Evolutionary conservation across 2,113 vertebrate species (phyloP).

Genomic region (Columba janthina): DNA sequence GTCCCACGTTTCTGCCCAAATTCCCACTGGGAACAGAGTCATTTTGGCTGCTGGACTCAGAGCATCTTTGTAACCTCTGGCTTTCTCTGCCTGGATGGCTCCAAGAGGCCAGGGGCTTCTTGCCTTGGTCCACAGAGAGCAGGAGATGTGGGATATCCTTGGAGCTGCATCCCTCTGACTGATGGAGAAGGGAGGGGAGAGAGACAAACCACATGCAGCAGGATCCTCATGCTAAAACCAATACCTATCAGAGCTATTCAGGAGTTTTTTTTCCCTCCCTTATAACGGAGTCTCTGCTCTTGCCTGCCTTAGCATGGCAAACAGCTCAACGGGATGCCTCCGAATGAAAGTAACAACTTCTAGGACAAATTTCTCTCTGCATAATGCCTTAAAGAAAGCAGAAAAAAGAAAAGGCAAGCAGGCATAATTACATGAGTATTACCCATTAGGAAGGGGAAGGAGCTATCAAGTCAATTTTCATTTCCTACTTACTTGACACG

Average conservation of each 20-base stretch:
- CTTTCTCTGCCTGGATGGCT: background rate
- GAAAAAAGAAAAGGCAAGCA: slow-evolving; percentile 16
- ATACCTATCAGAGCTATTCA: background rate
- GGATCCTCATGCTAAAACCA: background rate
- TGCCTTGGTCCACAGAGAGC: background rate
- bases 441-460: slow-evolving; percentile 46
- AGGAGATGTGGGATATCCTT: background rate
- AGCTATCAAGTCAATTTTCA: slow-evolving; percentile 52
- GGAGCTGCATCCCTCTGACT: background rate
- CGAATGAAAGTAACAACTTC: slow-evolving; percentile 5
- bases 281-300: background rate
- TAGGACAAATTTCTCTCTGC: background rate
- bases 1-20: background rate
- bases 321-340: background rate
- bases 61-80: background rate
- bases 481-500: slow-evolving; percentile 44
- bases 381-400: slow-evolving; percentile 6
- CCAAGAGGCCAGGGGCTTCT: background rate
- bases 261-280: background rate
- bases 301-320: background rate
- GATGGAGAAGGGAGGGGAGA: background rate
- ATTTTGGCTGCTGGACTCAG: background rate
- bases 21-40: background rate
- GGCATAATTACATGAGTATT: slow-evolving; percentile 57
- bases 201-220: background rate